Evolutionary conservation across 2,797 vertebrate genomes (phyloP).

Genomic region (Astyanax mexicanus): DNA sequence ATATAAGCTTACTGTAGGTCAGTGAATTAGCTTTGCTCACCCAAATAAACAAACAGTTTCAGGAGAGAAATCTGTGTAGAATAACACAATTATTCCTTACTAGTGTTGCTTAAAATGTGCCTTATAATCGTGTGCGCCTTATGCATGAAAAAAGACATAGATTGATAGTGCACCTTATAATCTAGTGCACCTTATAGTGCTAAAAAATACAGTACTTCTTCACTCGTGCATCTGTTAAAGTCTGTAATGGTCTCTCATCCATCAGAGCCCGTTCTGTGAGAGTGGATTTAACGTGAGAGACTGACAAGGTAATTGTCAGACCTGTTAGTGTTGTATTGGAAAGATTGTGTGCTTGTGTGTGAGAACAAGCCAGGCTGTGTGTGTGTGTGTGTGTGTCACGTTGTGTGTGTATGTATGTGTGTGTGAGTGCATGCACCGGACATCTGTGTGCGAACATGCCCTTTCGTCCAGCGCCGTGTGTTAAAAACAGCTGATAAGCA

Average conservation of each 20-base stretch:
- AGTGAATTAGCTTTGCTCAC: no score
- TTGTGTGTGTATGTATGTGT: not conserved
- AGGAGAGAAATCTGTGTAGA: no score
- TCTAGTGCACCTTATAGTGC: no score
- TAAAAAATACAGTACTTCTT: no score
- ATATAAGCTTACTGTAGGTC: no score
- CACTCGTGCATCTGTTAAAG: not conserved
- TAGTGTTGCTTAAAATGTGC: no score
- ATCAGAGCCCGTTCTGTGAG: not conserved
- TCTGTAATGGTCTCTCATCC: slow-evolving; percentile 10
- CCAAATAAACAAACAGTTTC: no score
- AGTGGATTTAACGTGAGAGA: slow-evolving; percentile 30
- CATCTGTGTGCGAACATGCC: slow-evolving; percentile 9
- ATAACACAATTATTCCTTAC: no score
- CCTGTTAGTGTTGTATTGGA: slow-evolving; percentile 32
- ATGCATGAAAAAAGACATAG: no score
- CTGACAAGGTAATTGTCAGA: slow-evolving; percentile 38
- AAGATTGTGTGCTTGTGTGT: not conserved
- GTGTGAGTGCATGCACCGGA: not conserved
- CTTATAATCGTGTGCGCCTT: no score
- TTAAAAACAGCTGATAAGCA: slow-evolving; percentile 25
- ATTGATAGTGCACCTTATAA: no score
- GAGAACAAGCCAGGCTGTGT: no score
- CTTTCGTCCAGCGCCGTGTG: slow-evolving; percentile 40
- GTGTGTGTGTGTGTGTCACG: not conserved